Percentiles rank a stretch among this genome's conserved stretches.
Conservation (phyloP, 2,797 vertebrate species). For the Enteromius radiatus region DNA sequence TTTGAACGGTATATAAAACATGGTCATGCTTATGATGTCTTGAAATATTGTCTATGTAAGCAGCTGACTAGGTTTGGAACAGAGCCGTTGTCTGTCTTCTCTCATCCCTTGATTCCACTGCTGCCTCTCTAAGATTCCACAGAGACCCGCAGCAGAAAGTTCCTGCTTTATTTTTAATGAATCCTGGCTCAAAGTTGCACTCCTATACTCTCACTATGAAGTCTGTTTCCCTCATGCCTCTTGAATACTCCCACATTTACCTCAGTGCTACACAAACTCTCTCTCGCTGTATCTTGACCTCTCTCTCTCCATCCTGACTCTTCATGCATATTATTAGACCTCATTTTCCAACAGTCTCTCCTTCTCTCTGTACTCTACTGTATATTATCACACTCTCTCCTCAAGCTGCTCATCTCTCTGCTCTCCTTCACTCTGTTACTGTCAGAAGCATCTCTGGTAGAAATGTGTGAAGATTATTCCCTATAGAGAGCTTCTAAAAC, state of each 20-base stretch:
- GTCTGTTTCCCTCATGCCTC: conserved; percentile 29
- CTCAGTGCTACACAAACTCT: conserved; percentile 19
- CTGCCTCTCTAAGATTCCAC: conserved; percentile 14
- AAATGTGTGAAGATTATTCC: conserved; percentile 11
- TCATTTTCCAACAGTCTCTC: conserved; percentile 27
- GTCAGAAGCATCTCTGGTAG: background rate
- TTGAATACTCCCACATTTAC: conserved; percentile 31
- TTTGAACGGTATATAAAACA: background rate
- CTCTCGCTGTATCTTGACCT: conserved; percentile 17
- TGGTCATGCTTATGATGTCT: background rate
- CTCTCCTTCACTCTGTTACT: background rate
- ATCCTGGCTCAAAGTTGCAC: conserved; percentile 33
- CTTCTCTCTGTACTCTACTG: conserved; percentile 19
- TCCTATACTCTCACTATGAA: conserved; percentile 29
- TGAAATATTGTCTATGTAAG: conserved; percentile 6
- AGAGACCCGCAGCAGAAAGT: conserved; percentile 27
- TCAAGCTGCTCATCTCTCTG: background rate
- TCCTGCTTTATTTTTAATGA: conserved; percentile 58
- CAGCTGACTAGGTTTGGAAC: conserved; percentile 24
- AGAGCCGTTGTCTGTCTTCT: conserved; percentile 1
- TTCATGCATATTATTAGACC: conserved; percentile 34
- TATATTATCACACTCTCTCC: conserved; percentile 2
- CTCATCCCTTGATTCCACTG: background rate
- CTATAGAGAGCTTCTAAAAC: background rate
- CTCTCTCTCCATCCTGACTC: conserved; percentile 28